Conservation (phyloP, 92 coral and sea anemone species). For the Palythoa heliodiscus region DNA sequence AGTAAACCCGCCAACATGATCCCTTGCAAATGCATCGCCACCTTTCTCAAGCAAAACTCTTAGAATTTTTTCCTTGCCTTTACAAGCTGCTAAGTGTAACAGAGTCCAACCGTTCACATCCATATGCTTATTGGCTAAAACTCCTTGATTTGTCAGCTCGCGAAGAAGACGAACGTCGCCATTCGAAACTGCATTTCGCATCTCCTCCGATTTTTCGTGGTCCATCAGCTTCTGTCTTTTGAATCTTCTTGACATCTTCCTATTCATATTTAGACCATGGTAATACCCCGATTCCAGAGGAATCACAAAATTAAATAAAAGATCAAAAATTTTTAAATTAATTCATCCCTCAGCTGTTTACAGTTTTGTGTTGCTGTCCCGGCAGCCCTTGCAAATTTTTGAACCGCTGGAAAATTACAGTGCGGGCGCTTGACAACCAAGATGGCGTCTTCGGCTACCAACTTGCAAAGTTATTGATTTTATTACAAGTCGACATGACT, state of each 20-base stretch:
- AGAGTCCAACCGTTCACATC: conserved; percentile 89
- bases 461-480: conserved; percentile 16
- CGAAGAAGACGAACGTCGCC: conserved; percentile 86
- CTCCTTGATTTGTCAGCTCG: conserved; percentile 76
- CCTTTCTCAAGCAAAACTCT: conserved; percentile 85
- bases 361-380: conserved; percentile 45
- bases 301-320: not conserved
- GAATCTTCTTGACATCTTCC: conserved; percentile 61
- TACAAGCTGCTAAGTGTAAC: conserved; percentile 87
- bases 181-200: conserved; percentile 80
- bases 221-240: conserved; percentile 52
- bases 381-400: conserved; percentile 33
- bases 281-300: not conserved
- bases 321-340: conserved; percentile 33
- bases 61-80: conserved; percentile 83
- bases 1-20: conserved; percentile 86
- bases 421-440: conserved; percentile 56
- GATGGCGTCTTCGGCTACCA: conserved; percentile 66
- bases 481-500: conserved; percentile 55
- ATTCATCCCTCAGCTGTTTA: conserved; percentile 27
- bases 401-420: conserved; percentile 25
- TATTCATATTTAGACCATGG: conserved; percentile 49
- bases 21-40: conserved; percentile 84
- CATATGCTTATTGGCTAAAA: conserved; percentile 75
- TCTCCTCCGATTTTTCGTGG: conserved; percentile 55